These are phyloP conservation scores for Drosophila eohydei DNA, from an alignment of 2,888 invertebrate species.

Conservation along the genomic window DNA sequence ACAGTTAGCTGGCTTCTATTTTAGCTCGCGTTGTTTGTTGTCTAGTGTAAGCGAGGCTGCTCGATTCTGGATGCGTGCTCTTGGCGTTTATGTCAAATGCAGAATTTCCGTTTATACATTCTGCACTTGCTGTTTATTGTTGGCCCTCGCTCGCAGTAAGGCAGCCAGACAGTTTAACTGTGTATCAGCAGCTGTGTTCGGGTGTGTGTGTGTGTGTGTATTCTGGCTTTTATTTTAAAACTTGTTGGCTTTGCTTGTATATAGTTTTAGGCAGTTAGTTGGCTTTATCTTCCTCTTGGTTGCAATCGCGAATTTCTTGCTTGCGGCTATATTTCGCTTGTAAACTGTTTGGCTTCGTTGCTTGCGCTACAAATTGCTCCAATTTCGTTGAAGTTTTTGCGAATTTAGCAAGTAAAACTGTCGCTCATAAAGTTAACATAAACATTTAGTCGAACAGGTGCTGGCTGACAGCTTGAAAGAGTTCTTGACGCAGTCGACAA, in stretches of 20 bases:
- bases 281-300: constrained; percentile 8
- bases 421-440: constrained; percentile 9
- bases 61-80: constrained; percentile 52
- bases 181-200: constrained; percentile 22
- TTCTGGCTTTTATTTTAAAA: constrained; percentile 58
- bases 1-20: constrained; percentile 2
- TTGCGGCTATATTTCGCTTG: constrained; percentile 54
- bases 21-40: constrained; percentile 28
- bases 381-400: constrained; percentile 23
- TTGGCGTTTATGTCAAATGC: constrained; percentile 77
- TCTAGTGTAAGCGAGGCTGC: constrained; percentile 7
- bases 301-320: constrained; percentile 27
- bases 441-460: constrained; percentile 10
- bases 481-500: constrained; percentile 16
- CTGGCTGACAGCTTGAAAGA: constrained; percentile 19
- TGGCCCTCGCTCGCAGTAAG: constrained; percentile 45
- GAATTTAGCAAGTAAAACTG: constrained; percentile 13
- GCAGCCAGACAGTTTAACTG: constrained; percentile 33
- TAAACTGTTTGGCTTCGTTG: constrained; percentile 52
- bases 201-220: constrained; percentile 4
- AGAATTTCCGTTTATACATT: constrained; percentile 70
- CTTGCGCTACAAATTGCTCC: constrained; percentile 12
- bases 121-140: constrained; percentile 73
- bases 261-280: constrained; percentile 52
- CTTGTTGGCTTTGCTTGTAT: constrained; percentile 61